Percentiles rank a stretch among this genome's conserved stretches.
Conservation (phyloP, 2,888 invertebrate species). For the Mimas tiliae region DNA sequence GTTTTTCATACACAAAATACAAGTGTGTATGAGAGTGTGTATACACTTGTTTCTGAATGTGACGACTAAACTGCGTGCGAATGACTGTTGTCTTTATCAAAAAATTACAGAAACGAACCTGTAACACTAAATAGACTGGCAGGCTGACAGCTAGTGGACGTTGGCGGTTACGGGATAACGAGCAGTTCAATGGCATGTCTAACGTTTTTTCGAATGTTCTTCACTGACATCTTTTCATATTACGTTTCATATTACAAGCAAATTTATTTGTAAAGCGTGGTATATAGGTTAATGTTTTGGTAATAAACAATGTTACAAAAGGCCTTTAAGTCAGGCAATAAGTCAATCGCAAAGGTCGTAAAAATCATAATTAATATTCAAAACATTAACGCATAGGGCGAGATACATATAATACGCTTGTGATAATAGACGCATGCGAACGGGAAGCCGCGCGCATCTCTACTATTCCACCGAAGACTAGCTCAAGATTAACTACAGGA, state of each 20-base stretch:
- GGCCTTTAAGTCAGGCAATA: no score
- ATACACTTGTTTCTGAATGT: no score
- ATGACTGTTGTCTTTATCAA: no score
- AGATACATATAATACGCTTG: conserved; percentile 63
- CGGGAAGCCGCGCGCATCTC: conserved; percentile 62
- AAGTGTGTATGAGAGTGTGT: no score
- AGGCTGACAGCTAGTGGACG: conserved; percentile 64
- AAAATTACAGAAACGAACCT: conserved; percentile 60
- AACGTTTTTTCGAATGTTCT: neutral
- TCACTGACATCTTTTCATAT: neutral
- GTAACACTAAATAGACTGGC: conserved; percentile 61
- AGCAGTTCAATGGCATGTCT: conserved; percentile 76
- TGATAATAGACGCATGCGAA: conserved; percentile 76
- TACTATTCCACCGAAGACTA: conserved; percentile 61
- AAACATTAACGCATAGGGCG: conserved; percentile 44
- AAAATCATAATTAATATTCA: neutral
- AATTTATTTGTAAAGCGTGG: neutral
- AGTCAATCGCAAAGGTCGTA: neutral
- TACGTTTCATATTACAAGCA: neutral
- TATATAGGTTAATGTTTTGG: no score
- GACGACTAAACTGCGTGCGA: no score
- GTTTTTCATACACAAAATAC: no score
- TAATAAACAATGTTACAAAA: no score
- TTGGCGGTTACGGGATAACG: conserved; percentile 75
- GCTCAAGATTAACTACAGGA: no score